These are phyloP conservation scores for Thysanoteuthis rhombus DNA, from an alignment of 2,888 invertebrate species.

Conservation along the genomic window DNA sequence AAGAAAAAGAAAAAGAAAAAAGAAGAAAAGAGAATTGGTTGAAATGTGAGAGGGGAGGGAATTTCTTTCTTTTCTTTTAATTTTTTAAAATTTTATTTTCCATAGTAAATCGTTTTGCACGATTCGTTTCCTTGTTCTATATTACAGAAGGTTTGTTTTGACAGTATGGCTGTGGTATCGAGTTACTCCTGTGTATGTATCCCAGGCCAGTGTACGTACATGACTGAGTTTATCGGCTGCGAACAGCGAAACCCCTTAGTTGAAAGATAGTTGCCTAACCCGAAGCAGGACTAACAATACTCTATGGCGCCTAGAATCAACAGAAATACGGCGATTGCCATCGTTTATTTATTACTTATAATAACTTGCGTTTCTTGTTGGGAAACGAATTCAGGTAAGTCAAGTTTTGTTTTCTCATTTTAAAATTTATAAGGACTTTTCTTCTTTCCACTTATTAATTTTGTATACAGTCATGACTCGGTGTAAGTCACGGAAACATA, in stretches of 20 bases:
- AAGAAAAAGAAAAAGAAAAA: neutral
- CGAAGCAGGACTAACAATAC: neutral
- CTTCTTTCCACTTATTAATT: neutral
- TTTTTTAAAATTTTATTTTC: neutral
- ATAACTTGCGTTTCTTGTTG: neutral
- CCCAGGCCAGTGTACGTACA: neutral
- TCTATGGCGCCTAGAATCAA: neutral
- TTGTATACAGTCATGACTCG: neutral
- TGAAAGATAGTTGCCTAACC: neutral
- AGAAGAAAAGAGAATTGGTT: too few relatives aligned
- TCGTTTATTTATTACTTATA: neutral
- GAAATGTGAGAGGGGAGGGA: neutral
- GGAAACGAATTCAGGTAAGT: neutral
- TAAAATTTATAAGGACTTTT: neutral
- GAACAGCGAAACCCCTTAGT: neutral
- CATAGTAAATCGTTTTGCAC: neutral
- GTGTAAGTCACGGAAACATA: too few relatives aligned
- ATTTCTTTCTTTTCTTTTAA: neutral
- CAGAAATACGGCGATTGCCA: neutral
- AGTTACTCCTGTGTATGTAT: neutral
- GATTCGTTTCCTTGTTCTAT: neutral
- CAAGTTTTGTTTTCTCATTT: neutral
- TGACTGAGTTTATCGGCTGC: neutral
- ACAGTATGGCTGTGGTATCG: neutral
- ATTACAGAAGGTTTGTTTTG: constrained; percentile 12